Conservation (phyloP, 2,888 invertebrate species). For the Acanthosoma haemorrhoidale region DNA sequence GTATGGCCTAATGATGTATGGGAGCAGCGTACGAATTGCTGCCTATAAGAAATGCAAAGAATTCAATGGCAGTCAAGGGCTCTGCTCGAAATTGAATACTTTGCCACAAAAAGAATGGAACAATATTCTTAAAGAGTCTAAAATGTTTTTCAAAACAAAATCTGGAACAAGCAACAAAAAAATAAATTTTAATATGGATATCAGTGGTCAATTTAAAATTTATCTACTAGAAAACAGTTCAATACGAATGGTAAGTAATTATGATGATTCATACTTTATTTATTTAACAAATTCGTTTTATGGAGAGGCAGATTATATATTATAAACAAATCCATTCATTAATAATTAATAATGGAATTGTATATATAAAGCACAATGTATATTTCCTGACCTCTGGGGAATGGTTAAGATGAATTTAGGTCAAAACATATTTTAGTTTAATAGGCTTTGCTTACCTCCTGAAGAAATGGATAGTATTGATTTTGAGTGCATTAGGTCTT, state of each 20-base stretch:
- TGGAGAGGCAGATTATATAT: too few species aligned
- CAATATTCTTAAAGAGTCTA: background rate
- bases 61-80: background rate
- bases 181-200: conserved; percentile 22
- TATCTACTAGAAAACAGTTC: background rate
- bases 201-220: conserved; percentile 8
- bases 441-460: too few species aligned
- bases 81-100: background rate
- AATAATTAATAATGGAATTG: too few species aligned
- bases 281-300: too few species aligned
- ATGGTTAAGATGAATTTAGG: too few species aligned
- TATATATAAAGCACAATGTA: too few species aligned
- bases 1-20: conserved; percentile 30
- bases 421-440: too few species aligned
- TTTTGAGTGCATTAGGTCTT: too few species aligned
- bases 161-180: background rate
- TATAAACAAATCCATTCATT: too few species aligned
- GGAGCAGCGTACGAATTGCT: background rate
- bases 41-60: conserved; percentile 4
- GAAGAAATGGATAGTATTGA: too few species aligned
- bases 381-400: too few species aligned
- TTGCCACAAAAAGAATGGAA: conserved; percentile 25
- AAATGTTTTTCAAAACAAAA: background rate
- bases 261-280: background rate
- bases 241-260: background rate